phyloP scores from a whole-genome alignment of 2,888 invertebrate species.

The Pheosia gnoma region DNA sequence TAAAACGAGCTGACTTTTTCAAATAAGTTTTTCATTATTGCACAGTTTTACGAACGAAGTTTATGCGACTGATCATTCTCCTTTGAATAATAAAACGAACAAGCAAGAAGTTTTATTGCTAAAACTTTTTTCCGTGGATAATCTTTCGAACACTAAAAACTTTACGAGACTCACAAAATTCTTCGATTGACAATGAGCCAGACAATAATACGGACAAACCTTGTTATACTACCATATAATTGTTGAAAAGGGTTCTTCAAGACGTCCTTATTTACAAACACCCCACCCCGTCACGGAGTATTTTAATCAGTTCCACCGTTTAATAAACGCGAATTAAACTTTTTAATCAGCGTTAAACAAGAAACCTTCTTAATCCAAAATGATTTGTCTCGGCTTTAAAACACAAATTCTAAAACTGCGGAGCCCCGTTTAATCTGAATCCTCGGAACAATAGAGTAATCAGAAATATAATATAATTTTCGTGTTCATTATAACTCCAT shows the following conservation, averaged over 20 bases:
- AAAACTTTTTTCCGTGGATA: neutral
- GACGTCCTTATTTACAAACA: constrained; percentile 33
- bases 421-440: constrained; percentile 70
- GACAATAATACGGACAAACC: neutral
- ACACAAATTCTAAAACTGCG: constrained; percentile 51
- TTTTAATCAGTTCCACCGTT: constrained; percentile 38
- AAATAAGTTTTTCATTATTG: constrained; percentile 19
- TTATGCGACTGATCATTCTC: neutral
- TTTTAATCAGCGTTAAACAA: constrained; percentile 48
- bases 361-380: constrained; percentile 59
- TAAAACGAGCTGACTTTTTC: neutral
- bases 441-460: constrained; percentile 71
- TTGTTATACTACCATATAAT: neutral
- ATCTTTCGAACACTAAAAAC: neutral
- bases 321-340: constrained; percentile 53
- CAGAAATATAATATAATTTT: constrained; percentile 76
- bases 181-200: neutral
- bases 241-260: neutral
- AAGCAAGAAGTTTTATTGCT: neutral
- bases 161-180: neutral
- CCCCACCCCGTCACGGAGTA: constrained; percentile 33
- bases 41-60: constrained; percentile 18
- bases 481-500: constrained; percentile 74
- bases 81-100: neutral
- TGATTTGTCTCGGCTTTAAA: constrained; percentile 58